phyloP scores from a whole-genome alignment of 2,113 vertebrate species.

The Henicopernis longicauda region DNA sequence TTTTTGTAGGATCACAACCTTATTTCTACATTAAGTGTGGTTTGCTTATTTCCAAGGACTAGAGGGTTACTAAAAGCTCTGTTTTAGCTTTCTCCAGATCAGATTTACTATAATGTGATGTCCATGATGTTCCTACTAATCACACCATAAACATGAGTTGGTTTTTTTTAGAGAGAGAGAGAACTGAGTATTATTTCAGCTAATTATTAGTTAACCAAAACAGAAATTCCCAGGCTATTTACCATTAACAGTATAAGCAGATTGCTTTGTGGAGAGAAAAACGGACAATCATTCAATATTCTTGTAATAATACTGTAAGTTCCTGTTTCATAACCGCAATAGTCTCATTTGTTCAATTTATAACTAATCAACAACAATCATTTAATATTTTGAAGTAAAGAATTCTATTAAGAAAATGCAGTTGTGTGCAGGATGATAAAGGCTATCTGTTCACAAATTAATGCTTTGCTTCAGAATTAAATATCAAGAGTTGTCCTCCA shows the following conservation, averaged over 20 bases:
- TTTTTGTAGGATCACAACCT: background rate
- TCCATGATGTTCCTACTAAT: background rate
- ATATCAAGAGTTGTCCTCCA: slow-evolving; percentile 4
- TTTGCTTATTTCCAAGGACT: background rate
- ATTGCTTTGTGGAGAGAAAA: background rate
- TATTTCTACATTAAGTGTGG: background rate
- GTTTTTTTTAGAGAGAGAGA: background rate
- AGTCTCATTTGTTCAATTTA: background rate
- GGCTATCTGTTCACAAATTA: slow-evolving; percentile 17
- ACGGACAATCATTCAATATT: background rate
- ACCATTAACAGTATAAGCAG: background rate
- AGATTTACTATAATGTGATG: background rate
- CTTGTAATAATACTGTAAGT: background rate
- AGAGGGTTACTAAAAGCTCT: background rate
- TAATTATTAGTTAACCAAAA: slow-evolving; percentile 7
- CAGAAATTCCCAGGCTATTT: background rate
- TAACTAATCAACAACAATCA: slow-evolving; percentile 6
- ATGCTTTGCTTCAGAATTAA: slow-evolving; percentile 18
- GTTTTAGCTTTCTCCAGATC: background rate
- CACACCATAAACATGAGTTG: background rate
- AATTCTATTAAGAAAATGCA: background rate
- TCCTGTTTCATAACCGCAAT: background rate
- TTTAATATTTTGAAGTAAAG: background rate
- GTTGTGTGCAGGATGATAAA: background rate
- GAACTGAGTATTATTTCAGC: background rate